These are phyloP conservation scores for Harpagoxenus sublaevis DNA, from an alignment of 2,888 invertebrate genomes.

Conservation along the genomic window DNA sequence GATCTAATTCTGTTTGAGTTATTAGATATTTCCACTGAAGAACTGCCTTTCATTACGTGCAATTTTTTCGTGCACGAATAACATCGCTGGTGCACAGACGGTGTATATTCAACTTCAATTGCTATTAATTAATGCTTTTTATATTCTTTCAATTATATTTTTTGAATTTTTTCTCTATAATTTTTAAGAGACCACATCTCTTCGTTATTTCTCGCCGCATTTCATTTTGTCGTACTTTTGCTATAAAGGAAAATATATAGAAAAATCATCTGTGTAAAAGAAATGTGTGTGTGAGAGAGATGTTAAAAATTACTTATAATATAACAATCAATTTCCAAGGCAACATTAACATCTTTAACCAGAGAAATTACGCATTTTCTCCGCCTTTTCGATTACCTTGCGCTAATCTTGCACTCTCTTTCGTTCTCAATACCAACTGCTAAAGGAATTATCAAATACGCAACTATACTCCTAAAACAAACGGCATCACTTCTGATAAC, in stretches of 20 bases:
- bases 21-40: background rate
- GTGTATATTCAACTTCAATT: background rate
- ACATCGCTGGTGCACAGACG: background rate
- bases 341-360: background rate
- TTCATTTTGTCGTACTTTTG: background rate
- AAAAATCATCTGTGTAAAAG: background rate
- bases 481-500: background rate
- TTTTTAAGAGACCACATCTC: background rate
- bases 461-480: background rate
- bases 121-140: conserved; percentile 3
- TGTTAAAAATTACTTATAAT: background rate
- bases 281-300: background rate
- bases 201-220: background rate
- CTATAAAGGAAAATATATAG: background rate
- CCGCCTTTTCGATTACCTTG: background rate
- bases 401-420: background rate
- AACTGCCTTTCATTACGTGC: background rate
- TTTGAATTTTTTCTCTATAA: background rate
- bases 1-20: background rate
- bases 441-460: background rate
- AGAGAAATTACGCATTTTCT: background rate
- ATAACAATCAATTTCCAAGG: background rate
- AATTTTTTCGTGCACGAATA: background rate
- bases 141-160: conserved; percentile 23
- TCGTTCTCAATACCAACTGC: background rate